Percentiles rank a stretch among this genome's conserved stretches.
Evolutionary conservation across 2,888 invertebrate genomes (phyloP).

Genomic region (Drosophila nr. medialis): DNA sequence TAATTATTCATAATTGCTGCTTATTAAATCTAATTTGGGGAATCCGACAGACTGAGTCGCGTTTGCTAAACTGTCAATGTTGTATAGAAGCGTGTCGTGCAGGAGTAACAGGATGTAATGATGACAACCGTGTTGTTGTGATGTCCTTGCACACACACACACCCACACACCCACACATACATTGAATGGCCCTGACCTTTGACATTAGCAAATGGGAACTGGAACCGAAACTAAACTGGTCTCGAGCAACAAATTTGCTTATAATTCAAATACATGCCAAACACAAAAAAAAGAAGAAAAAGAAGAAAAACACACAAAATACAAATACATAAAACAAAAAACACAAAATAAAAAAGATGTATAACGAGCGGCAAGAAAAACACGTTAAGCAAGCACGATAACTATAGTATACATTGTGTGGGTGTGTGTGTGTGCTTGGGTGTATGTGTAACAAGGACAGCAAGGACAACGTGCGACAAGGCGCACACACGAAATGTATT

Average conservation of each 20-base stretch:
- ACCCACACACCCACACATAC: constrained; percentile 11
- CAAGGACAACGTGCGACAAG: constrained; percentile 53
- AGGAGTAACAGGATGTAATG: constrained; percentile 41
- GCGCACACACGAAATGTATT: constrained; percentile 66
- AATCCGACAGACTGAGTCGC: constrained; percentile 33
- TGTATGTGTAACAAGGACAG: constrained; percentile 40
- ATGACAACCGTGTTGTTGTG: constrained; percentile 16
- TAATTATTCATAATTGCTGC: constrained; percentile 60
- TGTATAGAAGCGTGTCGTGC: constrained; percentile 13
- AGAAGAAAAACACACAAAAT: constrained; percentile 12
- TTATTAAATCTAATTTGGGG: constrained; percentile 67
- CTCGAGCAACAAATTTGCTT: constrained; percentile 73
- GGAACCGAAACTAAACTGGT: constrained; percentile 47
- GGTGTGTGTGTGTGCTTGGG: constrained; percentile 4
- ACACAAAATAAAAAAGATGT: constrained; percentile 40
- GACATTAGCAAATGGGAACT: constrained; percentile 59
- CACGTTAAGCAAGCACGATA: constrained; percentile 77
- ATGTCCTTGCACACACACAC: constrained; percentile 55
- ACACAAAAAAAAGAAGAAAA: constrained; percentile 16
- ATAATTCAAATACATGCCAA: constrained; percentile 66
- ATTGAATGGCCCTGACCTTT: constrained; percentile 66
- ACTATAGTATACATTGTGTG: constrained; percentile 61
- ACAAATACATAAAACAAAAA: constrained; percentile 34
- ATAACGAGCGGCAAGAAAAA: constrained; percentile 61
- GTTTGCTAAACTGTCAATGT: constrained; percentile 59